Base-by-base conservation (phyloP, 2,113 vertebrate genomes). In the Pygoscelis adeliae region DNA sequence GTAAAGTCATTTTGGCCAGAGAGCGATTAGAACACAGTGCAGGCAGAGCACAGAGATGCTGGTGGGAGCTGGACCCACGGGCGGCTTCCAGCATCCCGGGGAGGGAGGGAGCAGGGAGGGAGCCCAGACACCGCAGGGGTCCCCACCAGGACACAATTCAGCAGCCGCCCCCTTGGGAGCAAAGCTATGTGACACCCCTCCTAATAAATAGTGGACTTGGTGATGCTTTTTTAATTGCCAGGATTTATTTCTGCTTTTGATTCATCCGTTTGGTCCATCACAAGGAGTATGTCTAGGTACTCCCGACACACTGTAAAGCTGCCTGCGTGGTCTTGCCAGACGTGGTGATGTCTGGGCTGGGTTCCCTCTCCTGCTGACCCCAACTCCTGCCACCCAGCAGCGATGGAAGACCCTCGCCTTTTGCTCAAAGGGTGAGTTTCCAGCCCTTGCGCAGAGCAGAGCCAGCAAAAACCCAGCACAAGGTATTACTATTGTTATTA, bases 221-320 rank as follows among this genome's bases (percentile, higher is more conserved):
- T 0, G 5, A 42, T 16, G 38, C 5, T 42, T 69, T 85, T 65
- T 19, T 11, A 44, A 69, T 16, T 25, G 34, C 12, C 36, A 76
- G 44, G 52, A 21, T 66, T 89, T 21, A 25, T 42, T 94, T 76
- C 47, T 61, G 56, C 34, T 21, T 81, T 59, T 23, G 42, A 25
- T 67, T 83, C 5, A 27, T 10, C 20, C 4, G 0, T 44, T 11
- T 27, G 20, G 44, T 21, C 55, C 67, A 32, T 30, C 29, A 10
- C 0, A 1, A 61, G 79, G 49, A 59, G 32, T 1, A 17, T 2
- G 10, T 1, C 30, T 8, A 16, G 77, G 22, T 15, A 6, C 3
- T 14, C 20, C 22, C 0, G 0, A 5, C 30, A 13, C 55, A 14
- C 0, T 1, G 11, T 1, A 14, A 21, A 7, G 49, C 38, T 69